Conservation (phyloP, 2,888 invertebrate species). For the Carabus problematicus region DNA sequence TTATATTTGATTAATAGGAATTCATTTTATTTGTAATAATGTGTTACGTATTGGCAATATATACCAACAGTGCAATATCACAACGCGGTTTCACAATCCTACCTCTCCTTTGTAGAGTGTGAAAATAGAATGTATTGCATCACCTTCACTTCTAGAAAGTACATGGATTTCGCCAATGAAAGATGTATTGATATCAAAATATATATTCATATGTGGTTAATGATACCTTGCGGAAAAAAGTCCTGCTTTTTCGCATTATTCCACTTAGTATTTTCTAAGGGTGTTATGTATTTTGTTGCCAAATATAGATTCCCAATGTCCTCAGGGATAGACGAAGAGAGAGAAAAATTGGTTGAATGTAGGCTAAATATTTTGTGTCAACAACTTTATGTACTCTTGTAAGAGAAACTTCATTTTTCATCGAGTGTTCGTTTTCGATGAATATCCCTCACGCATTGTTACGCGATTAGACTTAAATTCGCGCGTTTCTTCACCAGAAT, state of each 20-base stretch:
- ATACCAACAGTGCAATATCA: conserved; percentile 19
- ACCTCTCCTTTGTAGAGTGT: conserved; percentile 19
- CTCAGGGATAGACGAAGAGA: too few relatives aligned
- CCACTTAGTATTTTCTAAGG: too few relatives aligned
- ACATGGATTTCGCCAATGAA: not conserved
- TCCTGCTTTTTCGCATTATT: too few relatives aligned
- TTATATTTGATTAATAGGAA: conserved; percentile 22
- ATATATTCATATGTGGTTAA: too few relatives aligned
- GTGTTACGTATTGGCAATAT: conserved; percentile 25
- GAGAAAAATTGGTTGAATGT: too few relatives aligned
- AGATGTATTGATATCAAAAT: not conserved
- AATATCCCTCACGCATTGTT: conserved; percentile 19
- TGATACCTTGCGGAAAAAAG: too few relatives aligned
- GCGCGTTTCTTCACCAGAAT: conserved; percentile 12
- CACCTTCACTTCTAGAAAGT: conserved; percentile 24
- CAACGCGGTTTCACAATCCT: conserved; percentile 32
- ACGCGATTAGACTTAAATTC: conserved; percentile 23
- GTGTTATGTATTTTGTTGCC: too few relatives aligned
- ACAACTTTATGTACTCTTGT: too few relatives aligned
- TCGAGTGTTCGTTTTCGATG: conserved; percentile 5
- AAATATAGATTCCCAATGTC: too few relatives aligned
- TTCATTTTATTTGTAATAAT: conserved; percentile 20
- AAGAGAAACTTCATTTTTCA: too few relatives aligned
- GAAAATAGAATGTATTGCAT: conserved; percentile 21
- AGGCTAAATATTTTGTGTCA: too few relatives aligned